Base-by-base conservation (phyloP, 2,113 vertebrate species). In the Uria lomvia region DNA sequence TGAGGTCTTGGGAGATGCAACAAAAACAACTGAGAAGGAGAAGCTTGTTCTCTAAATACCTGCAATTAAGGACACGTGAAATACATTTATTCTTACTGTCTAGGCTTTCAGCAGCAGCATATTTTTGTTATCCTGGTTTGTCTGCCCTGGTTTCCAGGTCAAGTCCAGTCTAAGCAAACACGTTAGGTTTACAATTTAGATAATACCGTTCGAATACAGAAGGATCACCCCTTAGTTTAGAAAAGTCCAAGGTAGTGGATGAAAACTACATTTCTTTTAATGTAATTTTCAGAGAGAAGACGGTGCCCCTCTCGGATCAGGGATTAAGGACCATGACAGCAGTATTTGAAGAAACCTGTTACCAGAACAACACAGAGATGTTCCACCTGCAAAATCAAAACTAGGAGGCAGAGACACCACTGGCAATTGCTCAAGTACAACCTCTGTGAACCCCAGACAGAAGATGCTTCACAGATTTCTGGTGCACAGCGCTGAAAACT, bases 401-500 rank as follows among this genome's bases (percentile, higher is more conserved):
- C 26, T 42, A 78, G n/a, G 76, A 74, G 92, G 59, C 85, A 77
- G 87, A 86, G 32, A 68, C 66, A 76, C 38, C 62, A 30, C 36
- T 77, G 77, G 59, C 38, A 94, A 76, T 45, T 20, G 42, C 71
- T 43, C 81, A 43, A 47, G 74, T 42, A 58, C 60, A 22, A 74
- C 43, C 81, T 88, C 45, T 50, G 75, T 11, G 83, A 88, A 50
- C 42, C 90, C 59, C 76, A 65, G 86, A n/a, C n/a, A 49, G 88
- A 91, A 83, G 45, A 65, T 56, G 49, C 79, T 36, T 88, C 86
- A 88, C n/a, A 56, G 82, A 93, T 88, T 82, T 20, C 91, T 89
- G 96, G 89, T 79, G 91, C 88, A 38, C 92, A 95, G 94, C 90
- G 95, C 94, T 49, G 90, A 96, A 90, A 97, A 85, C 34, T 70